Evolutionary conservation across 2,113 vertebrate genomes (phyloP).

Genomic region (Elaphurus davidianus): DNA sequence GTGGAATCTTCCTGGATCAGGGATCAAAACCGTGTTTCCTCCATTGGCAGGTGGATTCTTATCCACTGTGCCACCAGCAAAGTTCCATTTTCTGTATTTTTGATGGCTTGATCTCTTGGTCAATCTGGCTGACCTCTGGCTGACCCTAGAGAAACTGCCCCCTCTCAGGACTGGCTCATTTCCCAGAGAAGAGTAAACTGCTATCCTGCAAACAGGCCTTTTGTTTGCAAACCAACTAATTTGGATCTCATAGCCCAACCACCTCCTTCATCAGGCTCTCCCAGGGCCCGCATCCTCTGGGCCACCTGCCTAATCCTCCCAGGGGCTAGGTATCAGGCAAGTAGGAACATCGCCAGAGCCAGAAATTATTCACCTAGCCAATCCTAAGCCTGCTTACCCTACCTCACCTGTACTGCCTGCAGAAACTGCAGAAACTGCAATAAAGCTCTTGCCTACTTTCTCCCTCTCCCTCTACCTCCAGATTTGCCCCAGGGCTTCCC

Average conservation of each 20-base stretch:
- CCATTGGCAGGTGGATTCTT: neutral
- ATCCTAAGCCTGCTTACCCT: neutral
- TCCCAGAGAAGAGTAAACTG: neutral
- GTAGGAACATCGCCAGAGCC: neutral
- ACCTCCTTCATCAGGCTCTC: neutral
- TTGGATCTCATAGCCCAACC: neutral
- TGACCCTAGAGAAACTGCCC: neutral
- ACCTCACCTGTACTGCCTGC: rapidly evolving
- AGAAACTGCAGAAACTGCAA: neutral
- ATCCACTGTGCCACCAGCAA: neutral
- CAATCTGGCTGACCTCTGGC: neutral
- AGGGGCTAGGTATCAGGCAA: neutral
- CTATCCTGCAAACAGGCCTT: neutral
- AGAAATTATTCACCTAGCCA: neutral
- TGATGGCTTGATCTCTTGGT: neutral
- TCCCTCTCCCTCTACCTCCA: rapidly evolving
- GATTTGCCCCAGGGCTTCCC: neutral
- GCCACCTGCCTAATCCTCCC: neutral
- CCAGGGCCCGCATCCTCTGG: neutral
- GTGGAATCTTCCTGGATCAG: neutral
- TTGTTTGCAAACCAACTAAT: neutral
- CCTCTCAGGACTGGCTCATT: neutral
- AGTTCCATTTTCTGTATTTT: neutral
- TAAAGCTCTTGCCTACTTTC: neutral
- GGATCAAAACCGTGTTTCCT: neutral